phyloP scores from a whole-genome alignment of 1,140 invertebrate species.

The Macrocentrus cingulum region DNA sequence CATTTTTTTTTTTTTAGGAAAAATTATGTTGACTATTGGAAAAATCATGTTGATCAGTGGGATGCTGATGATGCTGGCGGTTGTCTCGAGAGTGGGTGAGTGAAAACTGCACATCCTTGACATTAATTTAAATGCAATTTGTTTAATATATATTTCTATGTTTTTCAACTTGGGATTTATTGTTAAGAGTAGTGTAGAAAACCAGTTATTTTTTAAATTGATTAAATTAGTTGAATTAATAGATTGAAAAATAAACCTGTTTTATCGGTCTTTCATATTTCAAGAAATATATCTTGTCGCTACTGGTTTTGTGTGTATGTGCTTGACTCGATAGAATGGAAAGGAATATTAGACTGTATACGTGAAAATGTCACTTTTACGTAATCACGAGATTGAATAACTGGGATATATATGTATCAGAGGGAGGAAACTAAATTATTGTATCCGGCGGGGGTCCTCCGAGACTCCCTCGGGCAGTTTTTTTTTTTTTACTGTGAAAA shows the following conservation, averaged over 20 bases:
- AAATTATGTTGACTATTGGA: neutral
- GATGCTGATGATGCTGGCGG: conserved; percentile 38
- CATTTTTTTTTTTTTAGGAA: too few species aligned
- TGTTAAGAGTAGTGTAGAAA: too few species aligned
- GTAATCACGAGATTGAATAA: conserved; percentile 43
- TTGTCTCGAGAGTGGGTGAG: conserved; percentile 46
- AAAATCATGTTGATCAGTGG: conserved; percentile 41
- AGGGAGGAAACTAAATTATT: conserved; percentile 35
- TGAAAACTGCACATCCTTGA: conserved; percentile 25
- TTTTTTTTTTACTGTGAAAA: neutral
- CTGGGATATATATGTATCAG: conserved; percentile 36
- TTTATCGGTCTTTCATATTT: neutral
- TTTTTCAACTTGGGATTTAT: neutral
- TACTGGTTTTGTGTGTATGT: neutral
- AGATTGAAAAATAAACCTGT: conserved; percentile 5
- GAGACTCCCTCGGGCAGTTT: neutral
- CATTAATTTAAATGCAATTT: conserved; percentile 4
- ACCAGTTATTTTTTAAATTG: too few species aligned
- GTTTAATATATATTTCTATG: neutral
- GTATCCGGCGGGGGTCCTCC: conserved; percentile 30
- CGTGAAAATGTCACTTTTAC: conserved; percentile 46
- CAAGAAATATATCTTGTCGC: conserved; percentile 16
- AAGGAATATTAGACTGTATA: conserved; percentile 19
- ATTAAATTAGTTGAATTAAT: too few species aligned
- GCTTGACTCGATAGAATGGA: conserved; percentile 1